These are phyloP conservation scores for Apaloderma vittatum DNA, from an alignment of 2,113 vertebrate species.

Conservation along the genomic window DNA sequence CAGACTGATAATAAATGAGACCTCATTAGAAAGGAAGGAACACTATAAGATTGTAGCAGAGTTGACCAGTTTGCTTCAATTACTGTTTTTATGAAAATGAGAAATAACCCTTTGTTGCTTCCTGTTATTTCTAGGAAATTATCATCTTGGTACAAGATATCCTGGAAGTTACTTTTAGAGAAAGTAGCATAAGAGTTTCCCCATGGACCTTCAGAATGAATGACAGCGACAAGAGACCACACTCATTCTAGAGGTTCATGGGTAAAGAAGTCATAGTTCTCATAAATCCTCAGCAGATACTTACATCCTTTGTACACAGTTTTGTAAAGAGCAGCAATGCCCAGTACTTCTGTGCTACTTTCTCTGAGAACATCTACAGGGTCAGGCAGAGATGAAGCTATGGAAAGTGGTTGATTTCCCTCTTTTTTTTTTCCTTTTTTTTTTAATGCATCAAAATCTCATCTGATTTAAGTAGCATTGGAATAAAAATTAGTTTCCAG, in stretches of 20 bases:
- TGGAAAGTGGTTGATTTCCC: background rate
- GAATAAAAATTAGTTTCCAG: conserved; percentile 38
- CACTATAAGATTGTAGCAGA: background rate
- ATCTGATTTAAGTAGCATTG: conserved; percentile 13
- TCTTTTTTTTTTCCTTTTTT: background rate
- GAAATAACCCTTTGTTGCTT: background rate
- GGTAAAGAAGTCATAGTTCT: background rate
- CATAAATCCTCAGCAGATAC: background rate
- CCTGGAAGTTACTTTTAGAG: background rate
- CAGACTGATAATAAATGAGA: background rate
- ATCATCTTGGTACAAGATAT: background rate
- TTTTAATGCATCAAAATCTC: background rate
- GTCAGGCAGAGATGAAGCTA: background rate
- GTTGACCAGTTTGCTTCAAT: background rate
- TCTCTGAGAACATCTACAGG: background rate
- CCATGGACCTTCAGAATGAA: too few species aligned
- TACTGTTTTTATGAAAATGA: background rate
- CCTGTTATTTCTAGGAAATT: background rate
- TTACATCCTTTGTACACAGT: background rate
- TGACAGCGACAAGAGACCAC: too few species aligned
- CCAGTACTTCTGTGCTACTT: background rate
- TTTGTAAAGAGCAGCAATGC: background rate
- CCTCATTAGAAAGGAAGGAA: background rate
- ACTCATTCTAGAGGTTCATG: background rate
- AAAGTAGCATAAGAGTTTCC: too few species aligned